Base-by-base conservation (phyloP, 2,797 vertebrate genomes). In the Poeciliopsis presidionis region DNA sequence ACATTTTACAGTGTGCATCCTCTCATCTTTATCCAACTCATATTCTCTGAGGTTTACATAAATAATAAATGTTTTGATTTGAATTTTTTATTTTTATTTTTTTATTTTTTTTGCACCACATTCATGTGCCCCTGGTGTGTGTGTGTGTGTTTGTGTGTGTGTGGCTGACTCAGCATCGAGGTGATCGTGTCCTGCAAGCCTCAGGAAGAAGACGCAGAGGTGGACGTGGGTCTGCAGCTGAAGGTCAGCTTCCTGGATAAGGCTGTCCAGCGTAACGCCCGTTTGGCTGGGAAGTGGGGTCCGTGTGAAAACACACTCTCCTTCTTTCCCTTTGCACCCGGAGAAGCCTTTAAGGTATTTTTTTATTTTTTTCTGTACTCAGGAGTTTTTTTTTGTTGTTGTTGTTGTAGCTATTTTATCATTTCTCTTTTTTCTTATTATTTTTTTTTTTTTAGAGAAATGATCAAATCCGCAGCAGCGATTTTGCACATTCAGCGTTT, bases 311-410 rank as follows among this genome's bases (percentile, higher is more conserved):
- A 94, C 4, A 96, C 94, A 3, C 93, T 97, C 74, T 96, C 97
- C 55, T 98, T 96, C 88, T 98, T 98, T 71, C 97, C 97, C 12
- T 98, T 98, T 80, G 95, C 94, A 13, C 82, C 96, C 5, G 96
- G 96, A 0, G 97, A 98, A 79, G 74, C 97, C 0, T 98, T 98
- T 90, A 98, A 98, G 96, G 97, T 90, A 84, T 33, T 4, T 12
- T 47, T 41, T 41, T 41, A 7, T 41, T 41, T 41, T 1, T 0
- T 25, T n/a, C 16, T 11, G 9, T 11, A 67, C 18, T 3, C 16
- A 36, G 2, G 7, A 5, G 36, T 2, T 11, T 22, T 20, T 20
- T 39, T 51, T 33, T 33, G 2, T 33, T 33, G 2, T 33, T 51
- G 2, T 39, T 39, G 36, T 41, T 41, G 8, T 63, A 63, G 28